Base-by-base conservation (phyloP, 2,797 vertebrate genomes). In the Euthynnus affinis region DNA sequence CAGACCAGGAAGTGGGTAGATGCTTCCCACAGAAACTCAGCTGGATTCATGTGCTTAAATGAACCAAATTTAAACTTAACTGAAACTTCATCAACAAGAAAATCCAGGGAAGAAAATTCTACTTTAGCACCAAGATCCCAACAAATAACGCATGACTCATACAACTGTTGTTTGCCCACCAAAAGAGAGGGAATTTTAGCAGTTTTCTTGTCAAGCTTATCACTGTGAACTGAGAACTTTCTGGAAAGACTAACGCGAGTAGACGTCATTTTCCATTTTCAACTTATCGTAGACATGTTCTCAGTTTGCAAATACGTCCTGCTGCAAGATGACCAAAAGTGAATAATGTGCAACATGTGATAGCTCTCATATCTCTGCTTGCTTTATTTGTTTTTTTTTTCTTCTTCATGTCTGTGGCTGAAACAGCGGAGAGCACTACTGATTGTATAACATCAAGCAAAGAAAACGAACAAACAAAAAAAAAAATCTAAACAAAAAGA, bases 361-460 rank as follows among this genome's bases (percentile, higher is more conserved):
- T 4, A 18, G 6, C 12, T 2, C 23, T 32, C 25, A 17, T 34
- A 46, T 51, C 14, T 51, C 7, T 59, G 37, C 46, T 53, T 25
- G 27, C 61, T 62, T 29, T 25, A 17, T 67, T 62, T n/a, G n/a
- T n/a, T n/a, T 44, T 67, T 62, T 27, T 44, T 51, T 10, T 37
- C 13, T 73, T 23, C 37, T 42, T 27, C 59, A 17, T 27, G 25
- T 52, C 22, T n/a, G 64, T 14, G 25, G 2, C 55, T 74, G 25
- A 51, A 57, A 42, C 49, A 17, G 18, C 15, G 48, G 22, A 22
- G 60, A 56, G 27, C 29, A 58, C 32, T 2, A 12, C 8, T 20
- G 22, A 53, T 27, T 57, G 32, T 37, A 22, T 32, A 60, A 72
- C 34, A 65, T 2, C 37, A 65, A n/a, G n/a, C 17, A 42, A 37